Conservation (phyloP, 2,113 vertebrate species). For the Panthera uncia region DNA sequence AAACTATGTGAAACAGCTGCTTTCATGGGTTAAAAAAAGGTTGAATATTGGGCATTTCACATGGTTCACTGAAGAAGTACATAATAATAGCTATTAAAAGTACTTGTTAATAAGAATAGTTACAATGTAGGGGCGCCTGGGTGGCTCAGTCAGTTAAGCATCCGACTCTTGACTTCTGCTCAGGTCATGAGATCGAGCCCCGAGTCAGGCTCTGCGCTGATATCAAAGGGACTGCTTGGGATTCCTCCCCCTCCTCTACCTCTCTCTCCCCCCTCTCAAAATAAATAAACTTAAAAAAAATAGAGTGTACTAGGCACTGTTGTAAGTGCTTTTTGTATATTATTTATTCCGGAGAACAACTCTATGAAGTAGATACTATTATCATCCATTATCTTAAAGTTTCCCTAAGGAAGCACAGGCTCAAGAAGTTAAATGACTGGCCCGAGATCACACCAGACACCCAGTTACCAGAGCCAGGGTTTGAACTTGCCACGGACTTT, state of each 20-base stretch:
- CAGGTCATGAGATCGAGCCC: too few relatives aligned
- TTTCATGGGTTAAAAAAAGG: not conserved
- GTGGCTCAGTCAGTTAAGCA: too few relatives aligned
- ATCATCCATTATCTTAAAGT: not conserved
- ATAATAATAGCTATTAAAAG: not conserved
- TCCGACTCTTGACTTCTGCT: too few relatives aligned
- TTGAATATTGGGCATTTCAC: not conserved
- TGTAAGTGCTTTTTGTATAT: not conserved
- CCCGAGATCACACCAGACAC: not conserved
- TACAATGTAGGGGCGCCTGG: not conserved
- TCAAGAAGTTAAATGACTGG: not conserved
- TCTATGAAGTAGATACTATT: not conserved
- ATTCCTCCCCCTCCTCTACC: too few relatives aligned
- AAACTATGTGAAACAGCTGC: not conserved
- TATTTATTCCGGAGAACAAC: not conserved
- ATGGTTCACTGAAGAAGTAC: conserved; percentile 21
- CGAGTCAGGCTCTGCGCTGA: too few relatives aligned
- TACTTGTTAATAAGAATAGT: not conserved
- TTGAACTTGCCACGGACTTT: not conserved
- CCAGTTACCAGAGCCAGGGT: not conserved
- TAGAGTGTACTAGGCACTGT: not conserved
- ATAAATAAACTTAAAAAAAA: too few relatives aligned
- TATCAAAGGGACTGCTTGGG: too few relatives aligned
- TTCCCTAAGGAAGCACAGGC: not conserved
- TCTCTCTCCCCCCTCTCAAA: too few relatives aligned